Evolutionary conservation across 2,797 vertebrate genomes (phyloP).

Genomic region (Zenarchopterus dispar): DNA sequence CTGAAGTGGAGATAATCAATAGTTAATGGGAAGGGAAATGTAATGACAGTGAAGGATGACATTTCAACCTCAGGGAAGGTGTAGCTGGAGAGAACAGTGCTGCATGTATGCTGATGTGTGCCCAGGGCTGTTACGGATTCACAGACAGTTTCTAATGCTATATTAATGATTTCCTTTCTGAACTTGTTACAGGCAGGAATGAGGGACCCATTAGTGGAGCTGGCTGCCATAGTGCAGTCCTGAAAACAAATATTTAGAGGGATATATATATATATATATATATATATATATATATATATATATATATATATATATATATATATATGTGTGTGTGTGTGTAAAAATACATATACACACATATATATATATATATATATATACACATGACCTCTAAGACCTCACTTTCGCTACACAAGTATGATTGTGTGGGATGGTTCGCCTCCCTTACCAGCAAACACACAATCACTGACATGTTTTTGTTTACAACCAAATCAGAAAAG

Average conservation of each 20-base stretch:
- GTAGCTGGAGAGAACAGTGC: constrained; percentile 56
- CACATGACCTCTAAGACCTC: no score
- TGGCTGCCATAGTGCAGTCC: constrained; percentile 28
- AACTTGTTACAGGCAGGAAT: constrained; percentile 60
- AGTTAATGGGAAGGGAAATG: constrained; percentile 77
- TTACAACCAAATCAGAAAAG: no score
- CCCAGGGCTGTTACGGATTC: constrained; percentile 69
- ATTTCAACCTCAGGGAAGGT: constrained; percentile 71
- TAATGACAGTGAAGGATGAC: constrained; percentile 74
- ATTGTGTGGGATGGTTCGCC: no score
- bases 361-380: no score
- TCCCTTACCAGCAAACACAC: no score
- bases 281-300: no score
- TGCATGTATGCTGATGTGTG: constrained; percentile 66
- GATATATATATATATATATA: constrained; percentile 32
- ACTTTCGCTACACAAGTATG: no score
- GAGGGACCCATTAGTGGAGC: constrained; percentile 44
- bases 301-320: no score
- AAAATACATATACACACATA: no score
- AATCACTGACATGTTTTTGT: no score
- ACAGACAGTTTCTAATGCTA: constrained; percentile 75
- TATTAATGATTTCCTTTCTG: constrained; percentile 80
- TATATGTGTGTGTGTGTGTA: no score
- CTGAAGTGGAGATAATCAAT: constrained; percentile 79
- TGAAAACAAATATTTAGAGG: constrained; percentile 48